These are phyloP conservation scores for Merodon equestris DNA, from an alignment of 2,888 invertebrate species.

Conservation along the genomic window DNA sequence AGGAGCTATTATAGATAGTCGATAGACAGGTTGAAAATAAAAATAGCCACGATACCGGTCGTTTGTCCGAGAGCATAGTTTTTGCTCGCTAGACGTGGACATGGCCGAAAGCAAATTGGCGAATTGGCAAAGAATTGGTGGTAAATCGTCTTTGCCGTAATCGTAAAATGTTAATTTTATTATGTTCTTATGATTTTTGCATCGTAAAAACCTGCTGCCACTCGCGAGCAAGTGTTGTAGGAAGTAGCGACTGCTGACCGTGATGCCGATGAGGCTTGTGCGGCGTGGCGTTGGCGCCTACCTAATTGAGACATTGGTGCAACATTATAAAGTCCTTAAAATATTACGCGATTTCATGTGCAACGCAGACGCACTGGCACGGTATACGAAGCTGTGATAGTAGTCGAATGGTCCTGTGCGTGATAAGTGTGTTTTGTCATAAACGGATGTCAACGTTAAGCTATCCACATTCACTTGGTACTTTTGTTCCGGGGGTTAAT, in stretches of 20 bases:
- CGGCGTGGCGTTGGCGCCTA: conserved; percentile 23
- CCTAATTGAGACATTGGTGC: conserved; percentile 61
- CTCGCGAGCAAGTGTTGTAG: background rate
- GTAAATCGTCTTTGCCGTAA: conserved; percentile 55
- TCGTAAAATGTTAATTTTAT: conserved; percentile 66
- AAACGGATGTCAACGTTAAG: conserved; percentile 26
- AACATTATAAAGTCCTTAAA: conserved; percentile 63
- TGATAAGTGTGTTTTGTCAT: conserved; percentile 6
- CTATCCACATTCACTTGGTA: conserved; percentile 6
- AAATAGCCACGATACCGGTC: conserved; percentile 13
- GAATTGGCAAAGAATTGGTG: conserved; percentile 54
- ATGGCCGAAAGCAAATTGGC: conserved; percentile 46
- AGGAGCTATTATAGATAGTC: background rate
- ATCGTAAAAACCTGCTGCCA: conserved; percentile 42
- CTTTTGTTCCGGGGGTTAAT: conserved; percentile 39
- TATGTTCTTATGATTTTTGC: conserved; percentile 62
- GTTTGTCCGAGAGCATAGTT: conserved; percentile 31
- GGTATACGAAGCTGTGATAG: background rate
- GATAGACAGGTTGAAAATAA: conserved; percentile 9
- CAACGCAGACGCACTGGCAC: background rate
- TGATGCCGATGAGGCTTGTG: conserved; percentile 12
- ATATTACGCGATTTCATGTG: conserved; percentile 39
- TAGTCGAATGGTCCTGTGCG: background rate
- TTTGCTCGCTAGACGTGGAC: conserved; percentile 17
- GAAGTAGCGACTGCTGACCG: background rate